Conservation (phyloP, 2,797 vertebrate species). For the Sciurus carolinensis region DNA sequence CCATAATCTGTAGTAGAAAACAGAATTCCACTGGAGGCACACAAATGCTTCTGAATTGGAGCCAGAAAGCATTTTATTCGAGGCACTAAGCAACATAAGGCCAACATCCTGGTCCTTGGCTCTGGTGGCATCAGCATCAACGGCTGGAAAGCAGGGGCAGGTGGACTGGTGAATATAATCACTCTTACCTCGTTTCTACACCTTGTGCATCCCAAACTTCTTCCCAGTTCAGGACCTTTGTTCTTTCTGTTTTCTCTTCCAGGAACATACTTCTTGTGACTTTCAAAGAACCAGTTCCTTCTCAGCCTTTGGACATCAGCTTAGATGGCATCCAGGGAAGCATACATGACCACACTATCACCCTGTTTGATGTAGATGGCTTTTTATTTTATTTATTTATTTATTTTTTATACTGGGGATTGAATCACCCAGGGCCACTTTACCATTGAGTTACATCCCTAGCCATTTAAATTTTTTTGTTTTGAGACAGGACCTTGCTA, state of each 20-base stretch:
- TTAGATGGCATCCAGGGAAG: background rate
- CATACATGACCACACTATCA: background rate
- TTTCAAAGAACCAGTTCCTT: background rate
- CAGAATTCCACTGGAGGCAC: slow-evolving; percentile 8
- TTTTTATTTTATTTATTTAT: background rate
- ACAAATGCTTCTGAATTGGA: slow-evolving; percentile 33
- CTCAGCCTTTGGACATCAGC: background rate
- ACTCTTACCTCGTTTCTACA: background rate
- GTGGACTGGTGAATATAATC: background rate
- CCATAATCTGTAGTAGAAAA: background rate
- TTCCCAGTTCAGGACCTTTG: background rate
- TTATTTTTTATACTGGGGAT: too few species aligned
- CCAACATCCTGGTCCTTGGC: background rate
- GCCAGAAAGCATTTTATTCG: slow-evolving; percentile 57
- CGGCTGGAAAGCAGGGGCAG: background rate
- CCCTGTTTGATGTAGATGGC: background rate
- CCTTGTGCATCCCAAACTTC: background rate
- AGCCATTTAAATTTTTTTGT: too few species aligned
- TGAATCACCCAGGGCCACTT: too few species aligned
- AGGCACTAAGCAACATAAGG: slow-evolving; percentile 13
- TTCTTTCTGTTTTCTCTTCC: background rate
- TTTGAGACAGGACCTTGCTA: too few species aligned
- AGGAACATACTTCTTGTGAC: background rate
- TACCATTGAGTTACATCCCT: too few species aligned
- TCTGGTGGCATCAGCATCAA: background rate